phyloP scores from a whole-genome alignment of 2,113 vertebrate genomes.

The Gasterosteus nipponicus region DNA sequence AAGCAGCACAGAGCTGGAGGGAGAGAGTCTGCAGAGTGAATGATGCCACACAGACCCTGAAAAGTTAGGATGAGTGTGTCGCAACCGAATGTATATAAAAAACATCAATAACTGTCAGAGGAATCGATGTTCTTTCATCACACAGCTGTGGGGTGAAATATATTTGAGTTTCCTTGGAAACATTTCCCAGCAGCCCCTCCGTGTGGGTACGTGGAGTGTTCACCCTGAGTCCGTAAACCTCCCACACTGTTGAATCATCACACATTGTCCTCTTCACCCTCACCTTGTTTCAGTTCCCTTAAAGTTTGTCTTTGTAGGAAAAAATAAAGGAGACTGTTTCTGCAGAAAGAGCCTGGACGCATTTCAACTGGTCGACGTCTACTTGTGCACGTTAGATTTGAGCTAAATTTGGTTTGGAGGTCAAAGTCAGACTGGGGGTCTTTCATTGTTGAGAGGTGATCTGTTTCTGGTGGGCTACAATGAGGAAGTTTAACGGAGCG shows the following conservation, averaged over 20 bases:
- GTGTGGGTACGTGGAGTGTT: no score
- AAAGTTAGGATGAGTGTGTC: slow-evolving; percentile 39
- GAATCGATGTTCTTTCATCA: not conserved
- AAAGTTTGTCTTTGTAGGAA: not conserved
- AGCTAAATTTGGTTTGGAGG: not conserved
- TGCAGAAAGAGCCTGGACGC: not conserved
- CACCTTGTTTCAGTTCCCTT: not conserved
- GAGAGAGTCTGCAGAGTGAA: slow-evolving; percentile 43
- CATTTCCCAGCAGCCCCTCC: not conserved
- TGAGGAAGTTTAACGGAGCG: no score
- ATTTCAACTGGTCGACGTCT: not conserved
- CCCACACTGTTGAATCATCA: slow-evolving; percentile 26
- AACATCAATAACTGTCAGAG: not conserved
- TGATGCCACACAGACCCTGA: slow-evolving; percentile 51
- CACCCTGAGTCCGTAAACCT: not conserved
- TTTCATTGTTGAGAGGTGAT: no score
- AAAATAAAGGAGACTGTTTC: not conserved
- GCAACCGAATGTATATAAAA: not conserved
- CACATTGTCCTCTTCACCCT: not conserved
- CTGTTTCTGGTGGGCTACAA: fast-evolving
- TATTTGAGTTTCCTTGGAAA: not conserved
- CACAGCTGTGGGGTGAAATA: not conserved
- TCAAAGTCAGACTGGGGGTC: not conserved
- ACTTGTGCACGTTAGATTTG: not conserved
- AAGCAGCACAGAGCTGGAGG: slow-evolving; percentile 11